phyloP scores from a whole-genome alignment of 2,888 invertebrate species.

The Pollenia amentaria region DNA sequence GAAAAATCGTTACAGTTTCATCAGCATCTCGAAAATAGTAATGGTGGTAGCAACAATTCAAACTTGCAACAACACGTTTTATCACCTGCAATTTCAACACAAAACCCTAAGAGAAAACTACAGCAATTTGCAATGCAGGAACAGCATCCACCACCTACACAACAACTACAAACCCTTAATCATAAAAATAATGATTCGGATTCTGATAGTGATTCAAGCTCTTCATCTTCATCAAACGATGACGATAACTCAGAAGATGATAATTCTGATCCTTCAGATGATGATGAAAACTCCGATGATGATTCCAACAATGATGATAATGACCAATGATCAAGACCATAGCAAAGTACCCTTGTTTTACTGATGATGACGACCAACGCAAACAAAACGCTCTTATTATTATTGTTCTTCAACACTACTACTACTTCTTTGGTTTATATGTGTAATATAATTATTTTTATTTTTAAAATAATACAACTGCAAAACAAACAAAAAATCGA shows the following conservation, averaged over 20 bases:
- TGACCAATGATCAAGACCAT: conserved; percentile 73
- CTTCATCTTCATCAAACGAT: conserved; percentile 79
- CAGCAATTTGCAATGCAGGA: conserved; percentile 67
- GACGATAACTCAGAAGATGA: conserved; percentile 78
- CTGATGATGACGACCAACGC: conserved; percentile 78
- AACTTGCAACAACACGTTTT: conserved; percentile 68
- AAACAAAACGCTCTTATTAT: conserved; percentile 67
- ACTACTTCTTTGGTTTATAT: conserved; percentile 75
- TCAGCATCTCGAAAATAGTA: conserved; percentile 43
- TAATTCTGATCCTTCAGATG: conserved; percentile 71
- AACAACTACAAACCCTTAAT: conserved; percentile 72
- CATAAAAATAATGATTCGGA: conserved; percentile 71
- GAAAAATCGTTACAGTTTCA: conserved; percentile 40
- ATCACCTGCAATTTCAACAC: conserved; percentile 64
- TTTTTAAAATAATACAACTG: conserved; percentile 68
- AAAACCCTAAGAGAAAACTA: conserved; percentile 17
- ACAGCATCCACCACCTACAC: conserved; percentile 53
- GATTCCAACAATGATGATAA: conserved; percentile 77
- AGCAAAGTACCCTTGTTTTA: conserved; percentile 72
- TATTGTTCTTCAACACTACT: conserved; percentile 71
- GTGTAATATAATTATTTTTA: conserved; percentile 72
- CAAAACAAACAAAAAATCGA: conserved; percentile 68
- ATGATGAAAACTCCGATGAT: conserved; percentile 75
- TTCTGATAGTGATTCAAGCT: conserved; percentile 77
- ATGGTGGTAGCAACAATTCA: conserved; percentile 56